phyloP scores from a whole-genome alignment of 2,113 vertebrate species.

The Azemiops feae region DNA sequence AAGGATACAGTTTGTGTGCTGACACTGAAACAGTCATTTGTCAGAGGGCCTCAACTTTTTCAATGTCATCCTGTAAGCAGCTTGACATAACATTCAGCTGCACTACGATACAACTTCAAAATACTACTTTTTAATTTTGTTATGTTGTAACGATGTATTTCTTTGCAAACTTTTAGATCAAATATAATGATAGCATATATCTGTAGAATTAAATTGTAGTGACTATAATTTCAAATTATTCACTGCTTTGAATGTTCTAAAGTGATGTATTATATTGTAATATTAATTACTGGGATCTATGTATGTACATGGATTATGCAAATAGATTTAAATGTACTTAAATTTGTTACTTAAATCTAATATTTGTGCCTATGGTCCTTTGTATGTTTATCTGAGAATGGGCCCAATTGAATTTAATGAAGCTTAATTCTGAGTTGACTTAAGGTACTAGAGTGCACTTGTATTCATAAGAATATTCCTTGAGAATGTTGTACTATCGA shows the following conservation, averaged over 20 bases:
- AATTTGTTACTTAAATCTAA: conserved; percentile 39
- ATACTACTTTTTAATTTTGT: conserved; percentile 32
- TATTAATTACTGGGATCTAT: conserved; percentile 61
- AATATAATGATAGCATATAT: conserved; percentile 40
- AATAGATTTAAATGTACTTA: not conserved
- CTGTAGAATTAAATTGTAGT: conserved; percentile 36
- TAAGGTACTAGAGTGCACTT: not conserved
- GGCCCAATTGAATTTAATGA: not conserved
- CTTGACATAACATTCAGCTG: conserved; percentile 75
- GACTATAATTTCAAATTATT: conserved; percentile 50
- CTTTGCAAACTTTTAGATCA: conserved; percentile 43
- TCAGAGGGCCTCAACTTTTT: conserved; percentile 79
- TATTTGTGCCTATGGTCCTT: not conserved
- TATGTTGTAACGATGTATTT: conserved; percentile 38
- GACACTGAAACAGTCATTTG: conserved; percentile 85
- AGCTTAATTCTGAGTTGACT: not conserved
- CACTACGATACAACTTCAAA: conserved; percentile 70
- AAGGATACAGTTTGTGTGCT: conserved; percentile 91
- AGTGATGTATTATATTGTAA: conserved; percentile 65
- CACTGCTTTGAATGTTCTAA: conserved; percentile 43
- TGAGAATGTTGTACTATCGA: conserved; percentile 15
- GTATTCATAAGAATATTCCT: conserved; percentile 39
- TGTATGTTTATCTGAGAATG: not conserved
- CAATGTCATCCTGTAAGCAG: conserved; percentile 81
- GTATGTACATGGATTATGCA: not conserved